Base-by-base conservation (phyloP, 30 jellyfish, hydroid and myxozoan genomes). In the Hydractinia echinata region DNA sequence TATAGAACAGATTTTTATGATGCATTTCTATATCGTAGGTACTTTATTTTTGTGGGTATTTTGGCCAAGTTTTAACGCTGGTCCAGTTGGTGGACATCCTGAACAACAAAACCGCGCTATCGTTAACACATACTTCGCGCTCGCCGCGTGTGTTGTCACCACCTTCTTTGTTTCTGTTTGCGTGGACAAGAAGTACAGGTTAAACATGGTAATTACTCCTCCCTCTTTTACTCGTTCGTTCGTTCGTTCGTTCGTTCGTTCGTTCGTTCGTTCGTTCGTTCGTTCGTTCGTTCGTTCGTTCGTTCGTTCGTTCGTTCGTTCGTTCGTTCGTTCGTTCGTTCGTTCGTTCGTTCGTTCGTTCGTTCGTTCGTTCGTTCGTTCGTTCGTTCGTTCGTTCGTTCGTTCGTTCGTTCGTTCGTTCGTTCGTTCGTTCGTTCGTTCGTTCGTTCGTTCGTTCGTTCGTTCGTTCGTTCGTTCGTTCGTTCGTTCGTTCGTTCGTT, bases 21-120 rank as follows among this genome's bases (percentile, higher is more conserved):
- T 30, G 44, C 18, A 10, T 18, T 55, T 72, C 5, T 20, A 51
- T 54, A 15, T 61, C 73, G 14, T 44, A 89, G 99, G 95, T 5
- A 87, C 99, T 7, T 39, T 88, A 64, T 93, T 93, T 85, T 61
- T 93, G 85, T 93, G 99, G 99, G 60, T 93, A 84, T 88, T 56
- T 68, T 93, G 99, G 99, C 99, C 99, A 5, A 83, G 95, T 61
- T 93, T 93, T 85, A 93, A 93, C 76, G 96, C 95, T 19, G 99
- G 94, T 18, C 53, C 88, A 83, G 79, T 87, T 11, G 95, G 95
- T 5, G 91, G 92, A 1, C 64, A 77, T 53, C 85, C 69, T 5
- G 4, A 4, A 20, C 95, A 76, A 55, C 99, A 93, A 60, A 61
- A 76, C 21, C 92, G 99, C 39, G 99, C 99, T 4, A 30, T 89